These are phyloP conservation scores for Agapornis canus DNA, from an alignment of 2,797 vertebrate genomes.

Conservation along the genomic window DNA sequence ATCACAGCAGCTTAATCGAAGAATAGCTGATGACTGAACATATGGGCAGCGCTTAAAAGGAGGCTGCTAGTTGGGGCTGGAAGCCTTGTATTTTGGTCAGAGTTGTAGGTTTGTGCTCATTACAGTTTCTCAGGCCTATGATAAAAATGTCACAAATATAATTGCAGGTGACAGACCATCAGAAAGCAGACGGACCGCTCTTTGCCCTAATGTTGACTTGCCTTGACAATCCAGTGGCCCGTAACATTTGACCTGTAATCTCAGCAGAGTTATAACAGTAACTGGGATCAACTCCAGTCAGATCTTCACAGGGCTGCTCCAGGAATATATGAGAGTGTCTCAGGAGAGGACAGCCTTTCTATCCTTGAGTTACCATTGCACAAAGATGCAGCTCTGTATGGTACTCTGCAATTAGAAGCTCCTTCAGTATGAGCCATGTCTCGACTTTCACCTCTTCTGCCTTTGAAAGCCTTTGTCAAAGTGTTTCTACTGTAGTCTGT, in stretches of 20 bases:
- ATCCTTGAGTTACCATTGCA: background rate
- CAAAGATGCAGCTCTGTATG: background rate
- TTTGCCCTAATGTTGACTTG: background rate
- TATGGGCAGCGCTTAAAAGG: background rate
- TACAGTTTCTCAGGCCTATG: background rate
- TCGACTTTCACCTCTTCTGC: background rate
- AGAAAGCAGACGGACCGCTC: background rate
- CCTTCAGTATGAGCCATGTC: background rate
- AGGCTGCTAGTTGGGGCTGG: background rate
- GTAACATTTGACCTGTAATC: background rate
- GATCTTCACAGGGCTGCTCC: background rate
- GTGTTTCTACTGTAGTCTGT: background rate
- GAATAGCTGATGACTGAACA: background rate
- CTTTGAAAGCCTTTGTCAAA: background rate
- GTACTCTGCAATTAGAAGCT: background rate
- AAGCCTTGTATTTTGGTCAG: background rate
- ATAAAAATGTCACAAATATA: constrained; percentile 2
- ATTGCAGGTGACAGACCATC: constrained; percentile 20
- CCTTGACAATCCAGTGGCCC: constrained; percentile 43
- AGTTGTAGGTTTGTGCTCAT: background rate
- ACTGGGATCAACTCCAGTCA: constrained; percentile 12
- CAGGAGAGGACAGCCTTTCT: background rate
- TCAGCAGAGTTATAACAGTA: background rate
- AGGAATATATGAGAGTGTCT: background rate
- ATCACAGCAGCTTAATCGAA: background rate